phyloP scores from a whole-genome alignment of 2,888 invertebrate genomes.

The Pyrgus malvae region DNA sequence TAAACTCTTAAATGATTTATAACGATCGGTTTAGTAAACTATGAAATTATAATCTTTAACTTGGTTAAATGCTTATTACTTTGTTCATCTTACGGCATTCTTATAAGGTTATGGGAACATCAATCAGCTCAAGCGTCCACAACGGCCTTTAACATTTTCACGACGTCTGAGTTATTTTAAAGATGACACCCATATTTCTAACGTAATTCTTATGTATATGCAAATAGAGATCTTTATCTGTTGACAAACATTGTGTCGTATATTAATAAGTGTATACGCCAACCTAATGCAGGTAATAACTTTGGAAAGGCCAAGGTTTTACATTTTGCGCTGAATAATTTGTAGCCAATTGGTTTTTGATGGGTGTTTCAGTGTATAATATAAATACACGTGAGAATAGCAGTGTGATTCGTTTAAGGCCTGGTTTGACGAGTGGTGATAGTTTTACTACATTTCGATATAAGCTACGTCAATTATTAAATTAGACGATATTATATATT shows the following conservation, averaged over 20 bases:
- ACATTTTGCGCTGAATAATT: slow-evolving; percentile 62
- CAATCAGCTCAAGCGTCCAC: slow-evolving; percentile 51
- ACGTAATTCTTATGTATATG: slow-evolving; percentile 44
- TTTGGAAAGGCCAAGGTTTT: slow-evolving; percentile 70
- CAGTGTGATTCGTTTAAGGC: too few species aligned
- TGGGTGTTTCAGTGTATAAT: slow-evolving; percentile 51
- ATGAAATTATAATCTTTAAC: not conserved
- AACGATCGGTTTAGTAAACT: not conserved
- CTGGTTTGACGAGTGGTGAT: too few species aligned
- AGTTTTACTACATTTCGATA: not conserved
- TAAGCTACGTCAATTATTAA: too few species aligned
- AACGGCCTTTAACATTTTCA: slow-evolving; percentile 62
- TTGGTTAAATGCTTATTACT: slow-evolving; percentile 19
- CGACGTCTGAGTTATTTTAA: slow-evolving; percentile 50
- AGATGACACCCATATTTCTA: slow-evolving; percentile 51
- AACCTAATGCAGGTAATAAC: slow-evolving; percentile 55
- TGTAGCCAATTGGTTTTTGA: slow-evolving; percentile 69
- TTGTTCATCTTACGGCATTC: slow-evolving; percentile 37
- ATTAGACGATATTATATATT: too few species aligned
- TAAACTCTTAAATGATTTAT: too few species aligned
- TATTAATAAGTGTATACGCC: slow-evolving; percentile 56
- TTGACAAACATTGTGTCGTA: slow-evolving; percentile 36
- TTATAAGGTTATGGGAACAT: slow-evolving; percentile 67
- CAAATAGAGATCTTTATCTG: slow-evolving; percentile 46
- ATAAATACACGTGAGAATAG: slow-evolving; percentile 38